phyloP scores from a whole-genome alignment of 2,888 invertebrate species.

The Drepana falcataria region DNA sequence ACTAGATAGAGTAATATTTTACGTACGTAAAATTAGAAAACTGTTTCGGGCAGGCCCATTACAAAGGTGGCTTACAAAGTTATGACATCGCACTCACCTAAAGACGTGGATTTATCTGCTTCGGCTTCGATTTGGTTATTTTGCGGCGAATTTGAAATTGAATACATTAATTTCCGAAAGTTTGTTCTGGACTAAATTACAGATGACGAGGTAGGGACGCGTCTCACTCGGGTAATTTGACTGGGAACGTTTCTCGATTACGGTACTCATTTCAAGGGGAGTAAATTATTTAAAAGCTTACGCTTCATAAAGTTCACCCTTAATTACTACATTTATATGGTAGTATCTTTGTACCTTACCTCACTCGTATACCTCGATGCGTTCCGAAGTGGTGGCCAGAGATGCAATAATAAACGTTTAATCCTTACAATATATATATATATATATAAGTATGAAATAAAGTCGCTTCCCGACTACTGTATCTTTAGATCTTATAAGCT shows the following conservation, averaged over 20 bases:
- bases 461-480: too few species aligned
- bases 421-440: too few species aligned
- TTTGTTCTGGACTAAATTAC: conserved; percentile 38
- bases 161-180: conserved; percentile 53
- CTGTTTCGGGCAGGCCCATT: conserved; percentile 45
- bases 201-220: conserved; percentile 26
- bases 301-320: too few species aligned
- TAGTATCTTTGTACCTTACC: too few species aligned
- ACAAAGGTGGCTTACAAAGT: conserved; percentile 57
- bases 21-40: conserved; percentile 40
- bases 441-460: too few species aligned
- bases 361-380: too few species aligned
- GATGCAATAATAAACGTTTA: too few species aligned
- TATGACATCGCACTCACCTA: conserved; percentile 45
- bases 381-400: too few species aligned
- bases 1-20: conserved; percentile 17
- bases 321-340: too few species aligned
- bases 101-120: conserved; percentile 56
- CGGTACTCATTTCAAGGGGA: conserved; percentile 29
- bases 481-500: too few species aligned
- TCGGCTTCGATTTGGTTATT: conserved; percentile 53
- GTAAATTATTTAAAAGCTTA: conserved; percentile 23
- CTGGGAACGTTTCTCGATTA: conserved; percentile 31
- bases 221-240: conserved; percentile 32
- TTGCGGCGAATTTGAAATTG: conserved; percentile 44